Conservation (phyloP, 1,140 invertebrate genomes). For the Diachasma alloeum region DNA sequence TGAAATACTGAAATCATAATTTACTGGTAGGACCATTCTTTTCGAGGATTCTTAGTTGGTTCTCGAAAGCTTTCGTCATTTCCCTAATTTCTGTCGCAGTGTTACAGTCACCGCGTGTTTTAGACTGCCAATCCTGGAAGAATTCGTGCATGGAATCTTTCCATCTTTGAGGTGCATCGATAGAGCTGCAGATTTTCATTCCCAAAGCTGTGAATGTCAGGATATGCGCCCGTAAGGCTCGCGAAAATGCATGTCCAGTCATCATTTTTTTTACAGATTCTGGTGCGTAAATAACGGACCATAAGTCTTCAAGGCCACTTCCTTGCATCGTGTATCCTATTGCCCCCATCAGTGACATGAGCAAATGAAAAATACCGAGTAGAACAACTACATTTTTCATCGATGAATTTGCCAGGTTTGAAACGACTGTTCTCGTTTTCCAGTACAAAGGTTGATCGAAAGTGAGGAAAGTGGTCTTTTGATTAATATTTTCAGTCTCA, state of each 20-base stretch:
- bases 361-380: background rate
- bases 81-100: background rate
- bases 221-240: conserved; percentile 45
- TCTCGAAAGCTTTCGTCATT: background rate
- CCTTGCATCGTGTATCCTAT: conserved; percentile 37
- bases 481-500: conserved; percentile 11
- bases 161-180: background rate
- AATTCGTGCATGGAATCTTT: background rate
- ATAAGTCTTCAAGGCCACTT: conserved; percentile 35
- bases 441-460: conserved; percentile 45
- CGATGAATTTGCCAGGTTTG: conserved; percentile 41
- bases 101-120: background rate
- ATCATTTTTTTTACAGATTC: conserved; percentile 51
- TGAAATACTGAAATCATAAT: conserved; percentile 60
- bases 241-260: conserved; percentile 47
- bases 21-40: conserved; percentile 46
- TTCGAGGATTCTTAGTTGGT: background rate
- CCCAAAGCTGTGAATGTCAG: conserved; percentile 33
- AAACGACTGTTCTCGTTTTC: conserved; percentile 48
- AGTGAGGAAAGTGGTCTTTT: conserved; percentile 46
- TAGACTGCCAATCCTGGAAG: background rate
- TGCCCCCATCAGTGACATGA: conserved; percentile 22
- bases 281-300: conserved; percentile 36
- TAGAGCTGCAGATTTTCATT: conserved; percentile 37
- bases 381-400: conserved; percentile 20